A percentile compares a stretch with the other conserved stretches of the same genome.
Conservation (phyloP, 2,888 invertebrate genomes). For the Thera britannica region DNA sequence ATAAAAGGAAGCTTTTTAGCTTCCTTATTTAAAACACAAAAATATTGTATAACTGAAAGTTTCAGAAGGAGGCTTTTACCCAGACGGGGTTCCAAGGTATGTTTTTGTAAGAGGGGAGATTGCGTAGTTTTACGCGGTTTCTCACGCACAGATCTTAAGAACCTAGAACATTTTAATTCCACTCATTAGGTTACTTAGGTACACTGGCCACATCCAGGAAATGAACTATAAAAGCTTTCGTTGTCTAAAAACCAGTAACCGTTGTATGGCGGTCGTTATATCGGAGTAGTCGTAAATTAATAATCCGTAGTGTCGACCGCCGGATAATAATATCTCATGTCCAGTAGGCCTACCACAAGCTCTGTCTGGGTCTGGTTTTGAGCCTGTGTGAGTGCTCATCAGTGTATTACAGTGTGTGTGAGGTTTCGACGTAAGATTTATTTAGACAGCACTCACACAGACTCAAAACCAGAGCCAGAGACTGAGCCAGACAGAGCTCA, state of each 20-base stretch:
- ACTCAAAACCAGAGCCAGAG: no score
- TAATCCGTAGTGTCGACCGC: not conserved
- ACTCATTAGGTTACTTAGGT: slow-evolving; percentile 11
- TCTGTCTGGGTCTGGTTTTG: no score
- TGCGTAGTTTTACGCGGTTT: not conserved
- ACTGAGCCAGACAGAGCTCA: no score
- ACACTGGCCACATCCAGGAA: slow-evolving; percentile 23
- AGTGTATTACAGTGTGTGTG: no score
- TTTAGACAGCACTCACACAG: no score
- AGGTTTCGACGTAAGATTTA: no score
- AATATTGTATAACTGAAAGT: no score
- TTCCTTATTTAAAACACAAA: no score
- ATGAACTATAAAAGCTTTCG: not conserved
- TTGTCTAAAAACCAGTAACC: not conserved
- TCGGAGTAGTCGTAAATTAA: not conserved
- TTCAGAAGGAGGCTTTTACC: not conserved
- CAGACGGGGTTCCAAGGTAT: not conserved
- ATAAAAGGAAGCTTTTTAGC: no score
- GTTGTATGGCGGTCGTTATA: not conserved
- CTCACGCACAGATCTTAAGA: slow-evolving; percentile 15
- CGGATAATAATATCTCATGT: no score
- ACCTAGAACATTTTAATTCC: slow-evolving; percentile 21
- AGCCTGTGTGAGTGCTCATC: no score
- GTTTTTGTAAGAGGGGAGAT: not conserved
- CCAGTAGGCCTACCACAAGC: no score